Evolutionary conservation across 92 coral and sea anemone genomes (phyloP).

Genomic region (Galaxea fascicularis): DNA sequence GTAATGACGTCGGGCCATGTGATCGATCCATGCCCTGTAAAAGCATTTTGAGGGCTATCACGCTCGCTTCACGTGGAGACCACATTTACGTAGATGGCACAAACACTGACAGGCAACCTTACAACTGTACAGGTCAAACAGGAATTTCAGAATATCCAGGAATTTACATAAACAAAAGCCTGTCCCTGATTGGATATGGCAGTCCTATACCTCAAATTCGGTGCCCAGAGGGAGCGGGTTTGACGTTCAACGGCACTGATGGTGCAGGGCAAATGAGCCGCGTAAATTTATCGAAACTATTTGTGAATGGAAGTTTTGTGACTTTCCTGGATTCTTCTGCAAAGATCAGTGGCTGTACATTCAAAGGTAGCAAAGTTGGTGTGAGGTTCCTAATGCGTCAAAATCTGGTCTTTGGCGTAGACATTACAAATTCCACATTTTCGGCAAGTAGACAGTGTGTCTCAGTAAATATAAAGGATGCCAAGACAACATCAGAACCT

Average conservation of each 20-base stretch:
- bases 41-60: no score
- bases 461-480: background rate
- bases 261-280: background rate
- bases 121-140: constrained; percentile 37
- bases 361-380: background rate
- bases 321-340: background rate
- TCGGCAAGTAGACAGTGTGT: background rate
- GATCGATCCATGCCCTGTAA: no score
- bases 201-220: background rate
- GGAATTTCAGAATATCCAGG: constrained; percentile 30
- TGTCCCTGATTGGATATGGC: constrained; percentile 30
- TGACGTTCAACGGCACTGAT: background rate
- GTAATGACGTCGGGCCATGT: no score
- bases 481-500: background rate
- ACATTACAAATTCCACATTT: constrained; percentile 1
- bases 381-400: background rate
- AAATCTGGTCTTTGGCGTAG: background rate
- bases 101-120: constrained; percentile 30
- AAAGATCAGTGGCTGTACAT: background rate
- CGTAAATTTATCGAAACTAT: background rate
- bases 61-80: background rate
- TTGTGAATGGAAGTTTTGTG: background rate
- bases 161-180: constrained; percentile 26
- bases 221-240: background rate
- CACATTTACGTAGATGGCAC: constrained; percentile 47